Evolutionary conservation across 2,888 invertebrate species (phyloP), one percentile per base, ranked within the genome.

Genomic region (Seladonia tumulorum): DNA sequence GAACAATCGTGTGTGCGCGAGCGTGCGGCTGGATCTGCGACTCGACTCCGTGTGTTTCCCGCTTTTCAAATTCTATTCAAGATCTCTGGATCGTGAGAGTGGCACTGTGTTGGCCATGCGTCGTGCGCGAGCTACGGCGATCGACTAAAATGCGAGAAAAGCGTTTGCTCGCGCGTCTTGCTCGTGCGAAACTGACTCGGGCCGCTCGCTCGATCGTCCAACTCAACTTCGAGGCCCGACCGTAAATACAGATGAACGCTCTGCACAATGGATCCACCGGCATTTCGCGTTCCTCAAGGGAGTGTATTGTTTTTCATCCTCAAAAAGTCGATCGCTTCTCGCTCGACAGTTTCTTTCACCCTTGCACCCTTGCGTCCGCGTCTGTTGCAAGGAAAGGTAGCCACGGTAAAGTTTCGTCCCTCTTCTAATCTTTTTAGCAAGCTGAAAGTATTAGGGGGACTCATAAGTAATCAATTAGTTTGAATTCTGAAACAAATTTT

Each of bases 121-220:
- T 85, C 68, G 73, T 85, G 71, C 86, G 73, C 82, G 82, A 87
- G 82, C 70, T 82, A 35, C 76, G 72, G 57, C 86, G 86, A 79
- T 79, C 74, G 82, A 76, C 77, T 87, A 82, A 80, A 82, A 79
- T 76, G 70, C 76, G 57, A 76, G 78, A 83, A 80, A 88, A 84
- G 77, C 82, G 84, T 82, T 90, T 79, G 70, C 84, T 88, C 85
- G 87, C 83, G 86, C 75, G 81, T 86, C 77, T 73, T 82, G 86
- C 82, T 82, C 88, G 87, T 87, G 79, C 76, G 81, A 86, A 90
- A 90, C 90, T 85, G 89, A 82, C 87, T 53, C 70, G 77, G 8
- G 77, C 68, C 73, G 35, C 49, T 77, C 79, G 85, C 82, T 57
- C 77, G 75, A 63, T 73, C 73, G 73, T 35, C 68, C 78, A 72